Base-by-base conservation (phyloP, 2,888 invertebrate species). In the Chymomyza amoena region DNA sequence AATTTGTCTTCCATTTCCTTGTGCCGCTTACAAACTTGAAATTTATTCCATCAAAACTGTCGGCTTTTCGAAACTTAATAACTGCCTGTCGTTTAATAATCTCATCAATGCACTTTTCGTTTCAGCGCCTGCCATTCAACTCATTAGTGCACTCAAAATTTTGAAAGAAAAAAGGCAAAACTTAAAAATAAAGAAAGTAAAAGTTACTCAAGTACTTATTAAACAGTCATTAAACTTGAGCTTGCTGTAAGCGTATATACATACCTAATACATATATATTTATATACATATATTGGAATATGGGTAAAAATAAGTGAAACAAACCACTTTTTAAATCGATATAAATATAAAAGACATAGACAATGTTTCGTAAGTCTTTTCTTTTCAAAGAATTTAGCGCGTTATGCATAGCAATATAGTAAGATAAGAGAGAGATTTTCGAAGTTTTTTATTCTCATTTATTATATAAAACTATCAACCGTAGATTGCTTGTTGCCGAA, bases 221-320 rank as follows among this genome's bases (percentile, higher is more conserved):
- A 61, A 66, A 62, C 61, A 45, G 60, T 68, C 66, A 61, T 60
- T 56, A 61, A 78, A 72, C 57, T 73, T 69, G 77, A 62, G 69
- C 52, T 54, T 13, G 16, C 2, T 54, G 6, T 25, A 15, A 13
- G 69, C 72, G 39, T 15, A 6, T 32, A 18, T n/a, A 54, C 1
- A 54, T 18, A 16, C 0, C 45, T 60, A 28, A 54, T n/a, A 20
- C 18, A 54, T 54, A 10, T 15, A 6, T n/a, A 25, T 20, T 20
- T 20, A 7, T 7, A 32, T 2, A 32, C 32, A 7, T 32, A 9
- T 32, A 1, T 6, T 18, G 10, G 20, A 20, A 56, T 4, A 56
- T 7, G 4, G 18, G 56, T 9, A 65, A 54, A 70, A 66, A 64
- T 70, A 64, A 68, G 65, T 54, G 20, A 64, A 64, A 69, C 52